Evolutionary conservation across 2,797 vertebrate species (phyloP), one percentile per base, ranked within the genome.

Genomic region (Florisuga fusca): DNA sequence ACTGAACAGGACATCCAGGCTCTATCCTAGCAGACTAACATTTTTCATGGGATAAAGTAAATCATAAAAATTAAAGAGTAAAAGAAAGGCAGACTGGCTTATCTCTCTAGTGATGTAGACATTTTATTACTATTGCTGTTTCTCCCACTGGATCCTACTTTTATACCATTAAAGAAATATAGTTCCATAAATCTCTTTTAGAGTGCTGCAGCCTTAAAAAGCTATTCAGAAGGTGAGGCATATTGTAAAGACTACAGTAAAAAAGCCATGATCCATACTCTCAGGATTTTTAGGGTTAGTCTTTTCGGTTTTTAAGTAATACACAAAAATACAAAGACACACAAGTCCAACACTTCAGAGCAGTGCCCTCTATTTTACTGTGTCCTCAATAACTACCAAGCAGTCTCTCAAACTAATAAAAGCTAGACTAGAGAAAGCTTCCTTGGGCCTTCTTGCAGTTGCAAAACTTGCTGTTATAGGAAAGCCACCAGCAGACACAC

Each of bases 161-260:
- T 96, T 75, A 93, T 57, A 74, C n/a, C 63, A 76, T 84, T 95
- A 95, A 92, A 93, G n/a, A 87, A 93, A 85, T n/a, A 85, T 0
- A 75, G 43, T 76, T 88, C 63, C 80, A 93, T 75, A 73, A 90
- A 92, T 91, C 83, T 86, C 62, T 61, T 83, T 81, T 73, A 79
- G 26, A 88, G 5, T 13, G 16, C 21, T 1, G 2, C 46, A 87
- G 76, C 38, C 85, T 78, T 57, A 54, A 61, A 51, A 76, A 75
- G 34, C 34, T 48, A 23, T 50, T 85, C 66, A 77, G 31, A 87
- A 89, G 53, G 69, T 53, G 74, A 53, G 23, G 12, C 15, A 45
- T 23, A 55, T 13, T 71, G 38, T 26, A 45, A 77, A 58, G 27
- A 79, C 36, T 41, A 20, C 25, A 31, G 25, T 19, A 64, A 67